Percentiles rank a stretch among this genome's conserved stretches.
These are phyloP conservation scores for Drosophila novamexicana DNA, from an alignment of 1,140 invertebrate species.

Conservation along the genomic window DNA sequence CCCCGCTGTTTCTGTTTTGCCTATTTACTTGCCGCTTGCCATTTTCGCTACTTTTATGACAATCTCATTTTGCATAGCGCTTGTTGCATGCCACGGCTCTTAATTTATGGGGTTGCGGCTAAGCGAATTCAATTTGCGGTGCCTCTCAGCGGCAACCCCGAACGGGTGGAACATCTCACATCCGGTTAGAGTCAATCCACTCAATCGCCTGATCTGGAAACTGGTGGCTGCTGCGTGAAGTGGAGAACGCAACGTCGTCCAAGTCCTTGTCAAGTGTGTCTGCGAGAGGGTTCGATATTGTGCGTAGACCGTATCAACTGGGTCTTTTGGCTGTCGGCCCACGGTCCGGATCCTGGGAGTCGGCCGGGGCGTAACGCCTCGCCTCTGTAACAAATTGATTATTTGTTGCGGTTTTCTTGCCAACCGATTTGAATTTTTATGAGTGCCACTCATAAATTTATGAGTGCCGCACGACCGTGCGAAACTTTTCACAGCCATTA, in stretches of 20 bases:
- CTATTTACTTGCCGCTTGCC: slow-evolving; percentile 71
- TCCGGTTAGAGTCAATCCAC: slow-evolving; percentile 4
- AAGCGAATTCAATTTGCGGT: slow-evolving; percentile 76
- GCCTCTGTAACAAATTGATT: slow-evolving; percentile 82
- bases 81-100: slow-evolving; percentile 28
- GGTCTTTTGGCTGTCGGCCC: neutral
- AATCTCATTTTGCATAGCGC: slow-evolving; percentile 53
- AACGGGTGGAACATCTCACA: neutral
- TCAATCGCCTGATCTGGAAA: slow-evolving; percentile 8
- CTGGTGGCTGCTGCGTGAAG: slow-evolving; percentile 57
- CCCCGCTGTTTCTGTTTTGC: slow-evolving; percentile 73
- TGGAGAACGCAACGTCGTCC: slow-evolving; percentile 51
- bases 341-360: slow-evolving; percentile 10
- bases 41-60: slow-evolving; percentile 71
- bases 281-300: slow-evolving; percentile 60
- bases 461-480: slow-evolving; percentile 73
- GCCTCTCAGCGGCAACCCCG: slow-evolving; percentile 53
- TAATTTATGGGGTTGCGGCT: slow-evolving; percentile 81
- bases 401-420: slow-evolving; percentile 70
- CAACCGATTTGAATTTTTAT: slow-evolving; percentile 69
- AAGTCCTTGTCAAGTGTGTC: slow-evolving; percentile 46
- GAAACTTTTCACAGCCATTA: slow-evolving; percentile 59
- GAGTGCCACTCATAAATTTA: slow-evolving; percentile 82
- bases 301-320: slow-evolving; percentile 53
- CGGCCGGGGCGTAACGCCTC: slow-evolving; percentile 61